phyloP scores from a whole-genome alignment of 2,888 invertebrate species.

The Pandemis heparana region DNA sequence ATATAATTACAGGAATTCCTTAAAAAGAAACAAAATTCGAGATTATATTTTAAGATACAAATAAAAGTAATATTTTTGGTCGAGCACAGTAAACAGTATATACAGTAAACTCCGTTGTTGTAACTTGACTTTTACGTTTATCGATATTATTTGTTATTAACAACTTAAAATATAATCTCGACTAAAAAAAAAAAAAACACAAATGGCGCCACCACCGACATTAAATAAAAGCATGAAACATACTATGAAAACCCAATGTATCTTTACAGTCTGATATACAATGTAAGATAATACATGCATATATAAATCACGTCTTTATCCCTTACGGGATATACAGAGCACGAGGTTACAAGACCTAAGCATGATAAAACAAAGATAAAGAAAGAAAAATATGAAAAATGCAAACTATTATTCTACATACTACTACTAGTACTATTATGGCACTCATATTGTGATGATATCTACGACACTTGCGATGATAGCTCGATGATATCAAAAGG shows the following conservation, averaged over 20 bases:
- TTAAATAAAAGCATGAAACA: not conserved
- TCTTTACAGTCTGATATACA: not conserved
- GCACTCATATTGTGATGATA: no score
- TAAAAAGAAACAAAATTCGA: not conserved
- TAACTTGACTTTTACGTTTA: not conserved
- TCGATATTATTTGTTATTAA: not conserved
- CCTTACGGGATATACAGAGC: no score
- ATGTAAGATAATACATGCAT: no score
- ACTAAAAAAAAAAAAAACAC: not conserved
- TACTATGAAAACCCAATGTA: conserved; percentile 1
- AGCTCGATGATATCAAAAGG: no score
- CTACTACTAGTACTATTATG: no score
- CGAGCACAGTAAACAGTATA: not conserved
- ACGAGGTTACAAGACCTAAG: no score
- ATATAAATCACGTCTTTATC: no score
- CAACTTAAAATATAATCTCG: not conserved
- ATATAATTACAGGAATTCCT: not conserved
- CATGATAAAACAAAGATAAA: no score
- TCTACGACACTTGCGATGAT: no score
- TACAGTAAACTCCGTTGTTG: not conserved
- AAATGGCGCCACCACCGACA: not conserved
- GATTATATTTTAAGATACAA: not conserved
- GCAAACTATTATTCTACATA: not conserved
- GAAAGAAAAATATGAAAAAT: not conserved
- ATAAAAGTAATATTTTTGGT: not conserved